phyloP scores from a whole-genome alignment of 2,113 vertebrate species.

The Passer domesticus region DNA sequence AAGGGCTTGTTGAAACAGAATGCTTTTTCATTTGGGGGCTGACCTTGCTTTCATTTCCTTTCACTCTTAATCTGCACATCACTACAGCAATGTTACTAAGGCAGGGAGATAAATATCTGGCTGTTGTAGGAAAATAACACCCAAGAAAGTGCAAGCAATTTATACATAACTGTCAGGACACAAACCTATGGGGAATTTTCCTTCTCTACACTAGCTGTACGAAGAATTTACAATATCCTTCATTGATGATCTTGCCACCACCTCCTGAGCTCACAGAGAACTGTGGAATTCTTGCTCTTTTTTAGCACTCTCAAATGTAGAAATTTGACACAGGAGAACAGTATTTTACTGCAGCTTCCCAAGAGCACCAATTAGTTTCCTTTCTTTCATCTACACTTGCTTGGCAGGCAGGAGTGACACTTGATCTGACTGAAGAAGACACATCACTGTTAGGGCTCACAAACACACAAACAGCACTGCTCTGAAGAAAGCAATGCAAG shows the following conservation, averaged over 20 bases:
- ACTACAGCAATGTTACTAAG: not conserved
- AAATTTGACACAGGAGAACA: not conserved
- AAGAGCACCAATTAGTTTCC: not conserved
- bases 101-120: not conserved
- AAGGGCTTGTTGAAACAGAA: not conserved
- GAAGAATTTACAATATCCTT: not conserved
- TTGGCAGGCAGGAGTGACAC: not conserved
- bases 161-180: not conserved
- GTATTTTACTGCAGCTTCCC: not conserved
- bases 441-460: not conserved
- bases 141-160: not conserved
- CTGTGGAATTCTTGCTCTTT: not conserved
- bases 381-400: not conserved
- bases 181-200: not conserved
- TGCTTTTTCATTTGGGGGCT: not conserved
- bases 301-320: not conserved
- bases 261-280: not conserved
- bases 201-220: not conserved
- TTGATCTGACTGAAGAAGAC: not conserved
- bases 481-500: not conserved
- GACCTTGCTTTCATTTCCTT: slow-evolving; percentile 13
- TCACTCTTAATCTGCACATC: not conserved
- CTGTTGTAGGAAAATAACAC: not conserved
- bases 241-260: not conserved
- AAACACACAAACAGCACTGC: not conserved